Conservation (phyloP, 1,140 invertebrate species). For the Arctopsyche grandis region DNA sequence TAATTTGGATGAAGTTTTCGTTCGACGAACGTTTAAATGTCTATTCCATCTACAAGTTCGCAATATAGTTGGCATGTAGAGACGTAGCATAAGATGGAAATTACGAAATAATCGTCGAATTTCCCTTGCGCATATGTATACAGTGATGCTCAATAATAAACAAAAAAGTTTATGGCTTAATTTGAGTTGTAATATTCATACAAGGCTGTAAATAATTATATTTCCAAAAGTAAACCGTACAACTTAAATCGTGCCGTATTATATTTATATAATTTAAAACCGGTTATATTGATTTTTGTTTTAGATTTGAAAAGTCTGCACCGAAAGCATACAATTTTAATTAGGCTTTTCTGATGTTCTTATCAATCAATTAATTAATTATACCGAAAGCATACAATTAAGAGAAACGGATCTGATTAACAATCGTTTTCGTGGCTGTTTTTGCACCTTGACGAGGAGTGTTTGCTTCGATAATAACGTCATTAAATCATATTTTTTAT, state of each 20-base stretch:
- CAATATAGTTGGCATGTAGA: too few relatives aligned
- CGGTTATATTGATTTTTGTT: background rate
- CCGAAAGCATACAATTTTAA: background rate
- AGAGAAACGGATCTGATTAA: background rate
- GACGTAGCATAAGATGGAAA: background rate
- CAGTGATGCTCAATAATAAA: background rate
- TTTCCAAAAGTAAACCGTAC: background rate
- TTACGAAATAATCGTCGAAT: background rate
- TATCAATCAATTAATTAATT: too few relatives aligned
- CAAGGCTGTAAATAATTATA: background rate
- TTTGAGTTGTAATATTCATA: background rate
- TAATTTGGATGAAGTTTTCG: too few relatives aligned
- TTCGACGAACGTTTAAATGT: too few relatives aligned
- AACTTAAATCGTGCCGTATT: too few relatives aligned
- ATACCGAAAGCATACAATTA: background rate
- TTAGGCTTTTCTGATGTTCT: background rate
- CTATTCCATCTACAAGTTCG: too few relatives aligned
- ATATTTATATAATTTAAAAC: background rate
- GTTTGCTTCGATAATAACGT: background rate
- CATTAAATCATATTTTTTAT: background rate
- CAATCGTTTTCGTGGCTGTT: background rate
- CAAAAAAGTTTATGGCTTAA: constrained; percentile 14
- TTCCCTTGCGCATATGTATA: background rate
- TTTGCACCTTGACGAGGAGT: background rate
- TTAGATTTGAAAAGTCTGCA: background rate